Conservation (phyloP, 2,888 invertebrate species). For the Pyrgus malvae region DNA sequence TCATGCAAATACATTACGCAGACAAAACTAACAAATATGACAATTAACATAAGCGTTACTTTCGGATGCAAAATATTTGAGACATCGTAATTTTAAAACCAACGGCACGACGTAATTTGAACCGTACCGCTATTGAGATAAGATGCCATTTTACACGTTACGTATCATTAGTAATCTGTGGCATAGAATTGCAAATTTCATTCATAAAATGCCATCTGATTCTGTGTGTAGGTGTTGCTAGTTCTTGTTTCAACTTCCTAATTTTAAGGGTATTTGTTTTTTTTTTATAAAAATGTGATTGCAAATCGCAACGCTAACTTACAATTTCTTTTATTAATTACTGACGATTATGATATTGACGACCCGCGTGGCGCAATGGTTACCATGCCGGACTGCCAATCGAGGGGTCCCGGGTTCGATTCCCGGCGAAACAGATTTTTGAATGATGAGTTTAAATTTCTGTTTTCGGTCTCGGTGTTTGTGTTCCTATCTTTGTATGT, state of each 20-base stretch:
- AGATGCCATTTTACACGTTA: background rate
- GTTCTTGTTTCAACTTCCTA: background rate
- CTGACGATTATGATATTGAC: too few relatives aligned
- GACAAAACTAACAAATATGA: background rate
- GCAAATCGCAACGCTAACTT: too few relatives aligned
- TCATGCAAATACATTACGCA: background rate
- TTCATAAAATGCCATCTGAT: slow-evolving; percentile 21
- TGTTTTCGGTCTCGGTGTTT: too few relatives aligned
- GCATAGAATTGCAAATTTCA: slow-evolving; percentile 26
- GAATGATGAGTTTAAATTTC: too few relatives aligned
- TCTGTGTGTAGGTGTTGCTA: slow-evolving; percentile 15
- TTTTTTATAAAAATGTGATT: too few relatives aligned
- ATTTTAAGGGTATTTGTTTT: background rate
- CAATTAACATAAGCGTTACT: background rate
- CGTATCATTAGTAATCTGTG: slow-evolving; percentile 4
- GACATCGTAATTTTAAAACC: background rate
- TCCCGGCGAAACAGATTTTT: too few relatives aligned
- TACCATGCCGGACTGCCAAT: too few relatives aligned
- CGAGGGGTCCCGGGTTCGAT: too few relatives aligned
- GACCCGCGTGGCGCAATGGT: too few relatives aligned
- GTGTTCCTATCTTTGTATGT: too few relatives aligned
- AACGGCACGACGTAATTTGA: background rate
- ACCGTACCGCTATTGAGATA: background rate
- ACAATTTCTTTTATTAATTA: too few relatives aligned
- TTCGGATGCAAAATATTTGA: background rate